A percentile compares a stretch with the other conserved stretches of the same genome.
Conservation (phyloP, 2,113 vertebrate genomes). For the Catagonus wagneri region DNA sequence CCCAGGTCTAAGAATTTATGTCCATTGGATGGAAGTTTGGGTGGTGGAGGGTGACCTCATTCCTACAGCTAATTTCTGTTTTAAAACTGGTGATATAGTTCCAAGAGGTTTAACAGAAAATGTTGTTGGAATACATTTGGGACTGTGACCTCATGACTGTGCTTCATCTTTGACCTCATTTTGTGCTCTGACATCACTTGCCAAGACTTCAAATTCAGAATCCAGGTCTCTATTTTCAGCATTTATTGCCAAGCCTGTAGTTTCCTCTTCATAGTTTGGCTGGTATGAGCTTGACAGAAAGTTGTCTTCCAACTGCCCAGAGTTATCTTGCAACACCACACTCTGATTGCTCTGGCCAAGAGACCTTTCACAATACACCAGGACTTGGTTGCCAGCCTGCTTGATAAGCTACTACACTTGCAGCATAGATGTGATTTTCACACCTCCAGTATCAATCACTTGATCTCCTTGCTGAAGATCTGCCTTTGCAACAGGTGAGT, state of each 20-base stretch:
- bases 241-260: constrained; percentile 88
- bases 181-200: constrained; percentile 88
- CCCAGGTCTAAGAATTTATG: constrained; percentile 89
- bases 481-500: constrained; percentile 95
- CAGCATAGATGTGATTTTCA: constrained; percentile 97
- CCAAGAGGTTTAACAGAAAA: constrained; percentile 94
- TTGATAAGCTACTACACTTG: constrained; percentile 98
- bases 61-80: constrained; percentile 92
- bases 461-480: constrained; percentile 97
- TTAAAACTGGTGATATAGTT: constrained; percentile 95
- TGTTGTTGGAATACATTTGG: constrained; percentile 92
- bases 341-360: constrained; percentile 89
- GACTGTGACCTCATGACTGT: constrained; percentile 91
- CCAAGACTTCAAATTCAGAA: constrained; percentile 96
- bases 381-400: constrained; percentile 95
- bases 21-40: constrained; percentile 92
- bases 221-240: constrained; percentile 94
- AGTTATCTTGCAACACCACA: constrained; percentile 89
- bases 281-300: constrained; percentile 87
- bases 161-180: constrained; percentile 92
- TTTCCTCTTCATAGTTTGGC: constrained; percentile 92
- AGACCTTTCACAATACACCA: constrained; percentile 94
- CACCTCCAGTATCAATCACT: constrained; percentile 97
- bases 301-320: constrained; percentile 91
- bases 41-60: constrained; percentile 89